Percentiles rank a stretch among this genome's conserved stretches.
Evolutionary conservation across 1,140 invertebrate genomes (phyloP).

Genomic region (Drosophila insularis): DNA sequence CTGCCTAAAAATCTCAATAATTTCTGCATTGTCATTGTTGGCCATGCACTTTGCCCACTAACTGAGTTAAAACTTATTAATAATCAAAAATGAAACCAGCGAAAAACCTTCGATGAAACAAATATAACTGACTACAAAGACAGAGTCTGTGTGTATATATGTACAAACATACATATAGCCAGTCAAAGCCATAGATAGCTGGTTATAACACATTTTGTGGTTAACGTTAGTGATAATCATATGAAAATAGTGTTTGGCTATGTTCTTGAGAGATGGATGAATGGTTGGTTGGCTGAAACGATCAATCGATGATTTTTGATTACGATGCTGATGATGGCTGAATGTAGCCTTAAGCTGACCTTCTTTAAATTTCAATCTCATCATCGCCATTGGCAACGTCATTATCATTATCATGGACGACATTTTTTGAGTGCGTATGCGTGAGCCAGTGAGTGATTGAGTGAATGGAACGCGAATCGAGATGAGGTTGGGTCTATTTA

Average conservation of each 20-base stretch:
- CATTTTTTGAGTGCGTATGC: constrained; percentile 27
- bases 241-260: constrained; percentile 10
- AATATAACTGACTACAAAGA: constrained; percentile 36
- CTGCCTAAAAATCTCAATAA: constrained; percentile 7
- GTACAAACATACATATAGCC: no score
- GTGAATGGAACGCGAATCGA: constrained; percentile 8
- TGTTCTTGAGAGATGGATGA: constrained; percentile 40
- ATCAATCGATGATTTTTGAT: constrained; percentile 16
- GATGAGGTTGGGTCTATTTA: constrained; percentile 2
- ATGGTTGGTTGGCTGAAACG: not conserved
- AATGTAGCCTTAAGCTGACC: constrained; percentile 40
- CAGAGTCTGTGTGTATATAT: constrained; percentile 16
- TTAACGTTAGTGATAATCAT: constrained; percentile 34
- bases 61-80: constrained; percentile 32
- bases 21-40: constrained; percentile 48
- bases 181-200: constrained; percentile 13
- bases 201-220: constrained; percentile 19
- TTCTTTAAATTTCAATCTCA: constrained; percentile 14
- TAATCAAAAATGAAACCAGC: constrained; percentile 19
- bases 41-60: constrained; percentile 56
- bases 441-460: constrained; percentile 24
- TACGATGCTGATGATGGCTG: constrained; percentile 19
- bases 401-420: constrained; percentile 12
- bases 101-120: constrained; percentile 40
- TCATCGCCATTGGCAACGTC: constrained; percentile 2